A percentile compares a stretch with the other conserved stretches of the same genome.
phyloP scores from a whole-genome alignment of 2,113 vertebrate genomes.

The Calyptommatus sinebrachiatus region DNA sequence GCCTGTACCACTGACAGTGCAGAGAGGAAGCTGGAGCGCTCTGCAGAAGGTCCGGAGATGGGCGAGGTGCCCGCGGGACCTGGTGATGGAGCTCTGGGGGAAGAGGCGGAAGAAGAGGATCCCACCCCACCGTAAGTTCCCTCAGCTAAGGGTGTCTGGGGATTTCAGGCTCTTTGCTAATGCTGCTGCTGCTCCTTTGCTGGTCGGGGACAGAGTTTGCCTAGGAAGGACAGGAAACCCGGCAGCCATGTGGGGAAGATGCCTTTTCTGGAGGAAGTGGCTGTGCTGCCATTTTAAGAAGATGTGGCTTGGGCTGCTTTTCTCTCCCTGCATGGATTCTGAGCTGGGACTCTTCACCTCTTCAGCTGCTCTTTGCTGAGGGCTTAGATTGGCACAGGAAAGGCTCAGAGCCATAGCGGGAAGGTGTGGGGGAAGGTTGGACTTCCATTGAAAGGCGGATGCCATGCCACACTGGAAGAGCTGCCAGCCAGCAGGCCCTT shows the following conservation, averaged over 20 bases:
- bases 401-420: background rate
- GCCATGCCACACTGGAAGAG: background rate
- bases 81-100: background rate
- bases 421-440: background rate
- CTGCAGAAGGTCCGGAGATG: background rate
- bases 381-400: too few relatives aligned
- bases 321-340: background rate
- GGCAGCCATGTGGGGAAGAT: background rate
- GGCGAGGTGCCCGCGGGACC: background rate
- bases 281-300: background rate
- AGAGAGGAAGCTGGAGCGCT: background rate
- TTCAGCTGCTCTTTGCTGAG: background rate
- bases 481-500: background rate
- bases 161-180: background rate
- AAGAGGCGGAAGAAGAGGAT: background rate
- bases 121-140: background rate
- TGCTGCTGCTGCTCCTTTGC: background rate
- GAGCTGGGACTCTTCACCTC: background rate
- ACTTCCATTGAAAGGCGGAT: too few relatives aligned
- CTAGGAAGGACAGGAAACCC: background rate
- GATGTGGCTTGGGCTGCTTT: background rate
- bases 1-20: too few relatives aligned
- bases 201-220: background rate
- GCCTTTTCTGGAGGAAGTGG: background rate
- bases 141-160: accelerated